Evolutionary conservation across 2,797 vertebrate species (phyloP).

Genomic region (Falco berigora): DNA sequence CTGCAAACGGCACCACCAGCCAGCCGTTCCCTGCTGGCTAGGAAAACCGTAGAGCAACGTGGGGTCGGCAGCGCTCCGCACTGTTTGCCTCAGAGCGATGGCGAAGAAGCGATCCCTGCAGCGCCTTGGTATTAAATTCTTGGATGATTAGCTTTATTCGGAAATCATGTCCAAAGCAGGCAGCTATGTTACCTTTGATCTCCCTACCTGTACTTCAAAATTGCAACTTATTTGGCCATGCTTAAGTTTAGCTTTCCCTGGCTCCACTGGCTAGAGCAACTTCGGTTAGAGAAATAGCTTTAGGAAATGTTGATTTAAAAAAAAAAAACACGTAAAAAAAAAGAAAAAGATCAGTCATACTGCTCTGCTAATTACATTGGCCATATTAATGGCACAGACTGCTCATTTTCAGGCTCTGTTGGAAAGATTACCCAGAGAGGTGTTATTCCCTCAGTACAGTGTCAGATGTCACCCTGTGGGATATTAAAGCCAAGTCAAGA

Average conservation of each 20-base stretch:
- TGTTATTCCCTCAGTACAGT: slow-evolving; percentile 41
- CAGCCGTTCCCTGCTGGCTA: accelerated
- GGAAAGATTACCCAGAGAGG: slow-evolving; percentile 61
- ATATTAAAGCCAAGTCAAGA: slow-evolving; percentile 64
- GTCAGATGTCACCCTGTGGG: slow-evolving; percentile 55
- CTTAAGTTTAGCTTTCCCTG: background rate
- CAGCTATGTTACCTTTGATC: background rate
- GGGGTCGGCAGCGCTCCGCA: accelerated
- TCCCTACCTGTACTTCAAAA: background rate
- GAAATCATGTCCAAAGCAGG: background rate
- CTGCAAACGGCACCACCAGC: background rate
- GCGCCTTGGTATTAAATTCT: background rate
- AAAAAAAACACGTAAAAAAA: background rate
- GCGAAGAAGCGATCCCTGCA: accelerated
- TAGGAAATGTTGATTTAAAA: slow-evolving; percentile 30
- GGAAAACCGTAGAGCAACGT: accelerated
- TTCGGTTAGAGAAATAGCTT: slow-evolving; percentile 15
- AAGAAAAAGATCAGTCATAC: background rate
- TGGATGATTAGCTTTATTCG: background rate
- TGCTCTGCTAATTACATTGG: slow-evolving; percentile 43
- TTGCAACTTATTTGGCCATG: background rate
- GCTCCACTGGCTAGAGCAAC: background rate
- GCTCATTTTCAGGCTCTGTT: slow-evolving; percentile 49
- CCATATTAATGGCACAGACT: slow-evolving; percentile 37
- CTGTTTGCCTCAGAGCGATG: accelerated